Conservation (phyloP, 92 coral and sea anemone genomes). For the Plumapathes pennacea region DNA sequence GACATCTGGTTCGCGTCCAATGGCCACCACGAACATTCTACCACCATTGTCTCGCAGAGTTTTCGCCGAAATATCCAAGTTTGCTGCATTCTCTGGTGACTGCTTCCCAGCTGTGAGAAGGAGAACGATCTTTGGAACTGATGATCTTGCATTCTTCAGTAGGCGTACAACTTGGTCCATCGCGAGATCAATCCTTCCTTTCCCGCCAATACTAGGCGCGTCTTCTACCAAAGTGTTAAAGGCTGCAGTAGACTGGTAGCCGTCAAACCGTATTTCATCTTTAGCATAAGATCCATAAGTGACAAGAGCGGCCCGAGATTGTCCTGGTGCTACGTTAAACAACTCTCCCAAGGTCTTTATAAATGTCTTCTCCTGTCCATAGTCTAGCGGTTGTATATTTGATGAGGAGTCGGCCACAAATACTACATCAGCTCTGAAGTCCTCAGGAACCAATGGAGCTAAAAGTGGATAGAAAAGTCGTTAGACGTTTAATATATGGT, state of each 20-base stretch:
- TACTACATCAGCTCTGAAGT: conserved; percentile 42
- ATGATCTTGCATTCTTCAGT: conserved; percentile 12
- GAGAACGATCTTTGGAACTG: conserved; percentile 51
- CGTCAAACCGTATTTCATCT: conserved; percentile 10
- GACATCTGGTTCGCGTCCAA: conserved; percentile 21
- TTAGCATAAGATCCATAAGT: conserved; percentile 48
- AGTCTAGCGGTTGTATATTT: conserved; percentile 27
- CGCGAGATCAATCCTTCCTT: conserved; percentile 52
- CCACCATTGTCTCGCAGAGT: conserved; percentile 37
- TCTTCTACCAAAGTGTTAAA: conserved; percentile 2
- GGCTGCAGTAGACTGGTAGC: conserved; percentile 2
- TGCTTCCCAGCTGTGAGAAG: conserved; percentile 66
- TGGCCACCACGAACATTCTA: conserved; percentile 48
- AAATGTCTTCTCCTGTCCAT: conserved; percentile 50
- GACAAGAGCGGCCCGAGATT: conserved; percentile 41
- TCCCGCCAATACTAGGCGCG: conserved; percentile 24
- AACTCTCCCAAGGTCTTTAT: conserved; percentile 34
- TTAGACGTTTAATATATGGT: neutral
- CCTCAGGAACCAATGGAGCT: conserved; percentile 38
- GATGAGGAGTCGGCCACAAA: conserved; percentile 74
- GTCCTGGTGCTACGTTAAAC: conserved; percentile 24
- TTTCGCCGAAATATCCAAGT: conserved; percentile 18
- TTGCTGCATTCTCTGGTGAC: conserved; percentile 27
- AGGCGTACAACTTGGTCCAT: conserved; percentile 29
- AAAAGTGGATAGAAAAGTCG: neutral